Conservation (phyloP, 1,140 invertebrate genomes). For the Protaetia brevitarsis region DNA sequence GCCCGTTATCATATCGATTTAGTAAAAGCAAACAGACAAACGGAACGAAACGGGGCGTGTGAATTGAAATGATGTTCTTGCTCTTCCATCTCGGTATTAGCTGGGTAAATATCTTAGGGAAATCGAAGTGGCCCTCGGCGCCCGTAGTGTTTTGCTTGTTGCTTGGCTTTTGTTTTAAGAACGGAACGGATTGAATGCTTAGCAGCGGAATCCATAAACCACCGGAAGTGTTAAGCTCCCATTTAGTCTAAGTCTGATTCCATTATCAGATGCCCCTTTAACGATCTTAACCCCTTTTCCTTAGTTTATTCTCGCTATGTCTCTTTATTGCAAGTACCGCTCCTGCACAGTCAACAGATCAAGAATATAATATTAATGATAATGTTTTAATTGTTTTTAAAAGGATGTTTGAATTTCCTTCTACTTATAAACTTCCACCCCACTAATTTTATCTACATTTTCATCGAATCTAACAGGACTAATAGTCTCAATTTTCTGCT, state of each 20-base stretch:
- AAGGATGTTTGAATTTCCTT: slow-evolving; percentile 18
- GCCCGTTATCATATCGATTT: too few relatives aligned
- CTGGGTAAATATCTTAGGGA: slow-evolving; percentile 21
- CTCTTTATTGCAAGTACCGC: not conserved
- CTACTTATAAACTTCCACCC: not conserved
- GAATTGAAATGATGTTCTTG: slow-evolving; percentile 20
- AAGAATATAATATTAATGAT: slow-evolving; percentile 17
- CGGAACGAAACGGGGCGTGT: not conserved
- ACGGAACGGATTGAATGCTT: slow-evolving; percentile 43
- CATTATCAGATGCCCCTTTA: slow-evolving; percentile 39
- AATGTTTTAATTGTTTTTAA: slow-evolving; percentile 24
- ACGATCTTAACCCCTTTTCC: slow-evolving; percentile 39
- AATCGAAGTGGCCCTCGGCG: slow-evolving; percentile 39
- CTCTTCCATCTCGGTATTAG: slow-evolving; percentile 14
- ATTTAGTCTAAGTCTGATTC: slow-evolving; percentile 45
- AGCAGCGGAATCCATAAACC: slow-evolving; percentile 44
- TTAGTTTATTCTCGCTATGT: not conserved
- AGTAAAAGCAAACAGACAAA: not conserved
- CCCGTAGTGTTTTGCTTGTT: slow-evolving; percentile 4
- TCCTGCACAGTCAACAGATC: not conserved
- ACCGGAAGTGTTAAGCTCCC: slow-evolving; percentile 44
- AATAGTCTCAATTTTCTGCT: too few relatives aligned
- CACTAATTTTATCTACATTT: too few relatives aligned
- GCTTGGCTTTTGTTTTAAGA: slow-evolving; percentile 36
- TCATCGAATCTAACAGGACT: too few relatives aligned